phyloP scores from a whole-genome alignment of 2,797 vertebrate species.

The Hirundo rustica region DNA sequence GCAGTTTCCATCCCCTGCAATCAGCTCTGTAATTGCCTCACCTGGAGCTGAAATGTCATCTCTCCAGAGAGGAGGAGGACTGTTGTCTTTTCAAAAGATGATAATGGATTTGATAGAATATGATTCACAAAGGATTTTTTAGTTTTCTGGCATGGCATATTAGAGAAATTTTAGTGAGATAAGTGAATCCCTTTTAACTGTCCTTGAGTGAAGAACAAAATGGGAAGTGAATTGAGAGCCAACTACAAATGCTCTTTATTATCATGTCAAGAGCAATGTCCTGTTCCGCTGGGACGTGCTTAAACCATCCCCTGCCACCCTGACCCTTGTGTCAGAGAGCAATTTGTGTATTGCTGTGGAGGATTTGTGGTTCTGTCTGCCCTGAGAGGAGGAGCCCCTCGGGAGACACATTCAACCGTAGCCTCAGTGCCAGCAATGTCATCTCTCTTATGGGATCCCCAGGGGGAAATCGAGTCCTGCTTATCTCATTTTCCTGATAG shows the following conservation, averaged over 20 bases:
- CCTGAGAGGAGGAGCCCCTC: neutral
- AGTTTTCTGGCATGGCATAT: neutral
- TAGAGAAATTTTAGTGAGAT: constrained; percentile 8
- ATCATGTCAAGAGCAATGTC: neutral
- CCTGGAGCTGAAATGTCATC: constrained; percentile 35
- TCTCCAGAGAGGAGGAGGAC: constrained; percentile 28
- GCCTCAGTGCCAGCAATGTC: neutral
- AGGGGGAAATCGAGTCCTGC: neutral
- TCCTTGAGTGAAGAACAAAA: constrained; percentile 7
- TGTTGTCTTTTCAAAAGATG: constrained; percentile 30
- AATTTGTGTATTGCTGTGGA: neutral
- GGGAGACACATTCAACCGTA: neutral
- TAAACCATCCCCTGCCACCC: neutral
- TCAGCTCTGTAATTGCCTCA: constrained; percentile 65
- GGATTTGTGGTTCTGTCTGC: neutral
- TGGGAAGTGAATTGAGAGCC: neutral
- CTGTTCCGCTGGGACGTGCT: neutral
- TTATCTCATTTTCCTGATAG: neutral
- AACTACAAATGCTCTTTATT: neutral
- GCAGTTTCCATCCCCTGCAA: constrained; percentile 49
- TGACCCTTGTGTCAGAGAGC: neutral
- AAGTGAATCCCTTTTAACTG: neutral
- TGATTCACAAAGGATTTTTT: constrained; percentile 6
- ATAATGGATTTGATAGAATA: constrained; percentile 35
- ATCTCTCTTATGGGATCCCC: neutral